Conservation (phyloP, 2,888 invertebrate species). For the Callimorpha dominula region DNA sequence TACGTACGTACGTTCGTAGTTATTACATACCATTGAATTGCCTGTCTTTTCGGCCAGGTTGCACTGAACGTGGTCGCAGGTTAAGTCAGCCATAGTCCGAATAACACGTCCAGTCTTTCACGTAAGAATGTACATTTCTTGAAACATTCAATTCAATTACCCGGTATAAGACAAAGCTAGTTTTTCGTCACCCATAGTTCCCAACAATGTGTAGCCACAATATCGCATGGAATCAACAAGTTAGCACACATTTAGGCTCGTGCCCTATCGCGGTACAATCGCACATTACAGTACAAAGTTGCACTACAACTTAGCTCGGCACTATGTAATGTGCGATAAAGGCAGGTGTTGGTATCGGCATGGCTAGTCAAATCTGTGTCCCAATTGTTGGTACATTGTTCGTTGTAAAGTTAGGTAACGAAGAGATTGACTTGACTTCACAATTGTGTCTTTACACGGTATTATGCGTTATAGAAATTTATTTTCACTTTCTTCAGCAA, state of each 20-base stretch:
- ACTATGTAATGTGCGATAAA: slow-evolving; percentile 21
- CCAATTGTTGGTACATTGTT: slow-evolving; percentile 23
- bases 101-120: too few species aligned
- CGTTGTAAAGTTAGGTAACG: neutral
- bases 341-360: slow-evolving; percentile 9
- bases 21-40: too few species aligned
- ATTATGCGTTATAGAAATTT: neutral
- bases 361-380: slow-evolving; percentile 14
- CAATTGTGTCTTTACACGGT: neutral
- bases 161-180: too few species aligned
- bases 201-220: neutral
- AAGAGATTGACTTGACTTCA: neutral
- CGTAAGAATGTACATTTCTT: too few species aligned
- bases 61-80: too few species aligned
- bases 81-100: too few species aligned
- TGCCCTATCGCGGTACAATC: slow-evolving; percentile 44
- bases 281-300: slow-evolving; percentile 42
- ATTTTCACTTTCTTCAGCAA: neutral
- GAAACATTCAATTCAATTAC: too few species aligned
- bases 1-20: too few species aligned
- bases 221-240: slow-evolving; percentile 47
- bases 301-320: slow-evolving; percentile 30
- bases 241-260: slow-evolving; percentile 39
- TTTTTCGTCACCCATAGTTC: too few species aligned
- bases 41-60: too few species aligned